Base-by-base conservation (phyloP, 2,113 vertebrate genomes). In the Notarius lentiginosus region DNA sequence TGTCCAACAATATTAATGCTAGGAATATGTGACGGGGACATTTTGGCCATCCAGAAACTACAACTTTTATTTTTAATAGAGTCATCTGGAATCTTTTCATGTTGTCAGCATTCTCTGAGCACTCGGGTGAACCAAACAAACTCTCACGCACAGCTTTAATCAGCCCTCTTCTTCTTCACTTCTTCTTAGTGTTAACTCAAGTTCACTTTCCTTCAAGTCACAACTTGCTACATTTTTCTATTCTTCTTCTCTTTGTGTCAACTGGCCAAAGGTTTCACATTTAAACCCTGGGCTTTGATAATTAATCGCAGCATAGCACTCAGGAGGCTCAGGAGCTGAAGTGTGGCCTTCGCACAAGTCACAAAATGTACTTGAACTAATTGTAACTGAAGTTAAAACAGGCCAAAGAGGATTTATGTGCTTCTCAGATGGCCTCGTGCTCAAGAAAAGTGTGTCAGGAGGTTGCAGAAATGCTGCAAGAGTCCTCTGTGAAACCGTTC, bases 311-410 rank as follows among this genome's bases (percentile, higher is more conserved):
- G 94, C 93, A 94, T 51, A 80, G 17, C 1, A 30, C 55, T 60
- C 56, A 79, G 27, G 77, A 47, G 53, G 91, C 91, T 90, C 91
- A 91, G 88, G 91, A 89, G 88, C 91, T 89, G 90, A 90, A 91
- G 92, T 85, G 91, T 95, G 94, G 94, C 93, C 77, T 86, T 34
- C 15, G 85, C 91, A 93, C 93, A 95, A 94, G 93, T 94, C 92
- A 95, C 94, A 95, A 93, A 95, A 93, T 95, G 94, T 95, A 92
- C 95, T 95, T 91, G 92, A 94, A 94, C 90, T 83, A 87, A 89
- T 92, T 95, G 93, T 93, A 95, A 91, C 90, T 90, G 87, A 92
- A 94, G 90, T 93, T 90, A 93, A 94, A 91, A 83, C 87, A 89
- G 91, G 91, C 91, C 92, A 89, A 88, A 66, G 88, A 90, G 88